Conservation (phyloP, 1,140 invertebrate genomes). For the Micrasema longulum region DNA sequence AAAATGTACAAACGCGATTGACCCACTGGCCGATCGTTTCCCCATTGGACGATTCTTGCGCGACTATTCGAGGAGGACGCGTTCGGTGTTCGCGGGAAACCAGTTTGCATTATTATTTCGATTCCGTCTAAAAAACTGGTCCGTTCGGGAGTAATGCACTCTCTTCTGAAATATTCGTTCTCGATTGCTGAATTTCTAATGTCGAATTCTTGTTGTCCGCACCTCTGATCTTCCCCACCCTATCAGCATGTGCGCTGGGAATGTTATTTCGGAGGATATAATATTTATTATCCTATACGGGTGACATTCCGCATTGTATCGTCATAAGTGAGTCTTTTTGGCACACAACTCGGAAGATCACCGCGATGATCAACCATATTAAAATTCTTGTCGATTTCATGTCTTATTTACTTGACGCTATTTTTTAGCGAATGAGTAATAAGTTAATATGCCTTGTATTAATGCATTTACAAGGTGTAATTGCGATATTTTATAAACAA, state of each 20-base stretch:
- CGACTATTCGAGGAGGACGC: not conserved
- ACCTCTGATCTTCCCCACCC: not conserved
- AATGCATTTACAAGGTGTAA: too few species aligned
- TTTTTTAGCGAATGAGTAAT: too few species aligned
- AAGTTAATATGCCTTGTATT: too few species aligned
- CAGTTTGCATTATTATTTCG: conserved; percentile 30
- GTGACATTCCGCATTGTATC: too few species aligned
- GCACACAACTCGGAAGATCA: too few species aligned
- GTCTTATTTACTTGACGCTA: too few species aligned
- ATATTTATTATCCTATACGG: too few species aligned
- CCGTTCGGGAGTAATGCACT: conserved; percentile 35
- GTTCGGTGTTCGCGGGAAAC: conserved; percentile 3
- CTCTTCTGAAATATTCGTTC: conserved; percentile 16
- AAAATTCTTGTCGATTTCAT: too few species aligned
- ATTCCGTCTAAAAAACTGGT: conserved; percentile 30
- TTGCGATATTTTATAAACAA: too few species aligned
- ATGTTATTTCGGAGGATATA: too few species aligned
- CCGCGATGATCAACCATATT: too few species aligned
- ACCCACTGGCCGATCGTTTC: conserved; percentile 29
- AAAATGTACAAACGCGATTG: conserved; percentile 12
- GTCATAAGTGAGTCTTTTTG: too few species aligned
- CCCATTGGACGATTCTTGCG: not conserved
- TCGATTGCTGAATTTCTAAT: conserved; percentile 35
- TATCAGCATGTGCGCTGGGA: not conserved
- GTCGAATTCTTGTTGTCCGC: conserved; percentile 25